Conservation (phyloP, 2,113 vertebrate genomes). For the Leucosticte australis region DNA sequence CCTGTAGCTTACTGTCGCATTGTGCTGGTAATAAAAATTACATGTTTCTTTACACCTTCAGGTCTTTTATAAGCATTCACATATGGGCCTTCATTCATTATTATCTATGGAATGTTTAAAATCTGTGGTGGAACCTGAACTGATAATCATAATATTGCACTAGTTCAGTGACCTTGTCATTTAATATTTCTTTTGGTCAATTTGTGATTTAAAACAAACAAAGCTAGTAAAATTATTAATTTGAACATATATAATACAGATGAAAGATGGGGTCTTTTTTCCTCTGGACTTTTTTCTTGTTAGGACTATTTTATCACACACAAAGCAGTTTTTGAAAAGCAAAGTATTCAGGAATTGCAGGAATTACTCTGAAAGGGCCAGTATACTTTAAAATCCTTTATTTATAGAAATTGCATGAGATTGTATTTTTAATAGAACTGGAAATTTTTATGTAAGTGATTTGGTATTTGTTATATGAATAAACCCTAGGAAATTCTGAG, state of each 20-base stretch:
- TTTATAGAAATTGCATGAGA: background rate
- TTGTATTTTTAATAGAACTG: background rate
- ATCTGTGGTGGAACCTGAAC: background rate
- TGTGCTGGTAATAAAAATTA: background rate
- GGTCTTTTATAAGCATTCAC: background rate
- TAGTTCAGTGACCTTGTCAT: background rate
- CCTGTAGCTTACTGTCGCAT: background rate
- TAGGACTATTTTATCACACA: background rate
- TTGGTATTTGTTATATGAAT: background rate
- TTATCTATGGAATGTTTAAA: background rate
- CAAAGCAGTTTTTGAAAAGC: background rate
- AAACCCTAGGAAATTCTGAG: background rate
- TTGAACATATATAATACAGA: background rate
- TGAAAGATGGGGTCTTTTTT: background rate
- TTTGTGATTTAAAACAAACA: background rate
- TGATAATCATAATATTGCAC: background rate
- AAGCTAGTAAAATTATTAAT: background rate
- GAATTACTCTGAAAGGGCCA: background rate
- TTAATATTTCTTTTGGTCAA: background rate
- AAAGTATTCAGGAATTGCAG: background rate
- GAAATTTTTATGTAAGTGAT: background rate
- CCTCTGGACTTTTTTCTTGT: background rate
- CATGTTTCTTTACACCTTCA: rapidly evolving
- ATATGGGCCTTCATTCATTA: background rate
- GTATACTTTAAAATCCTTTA: background rate